These are phyloP conservation scores for Andrena praecox DNA, from an alignment of 2,888 invertebrate genomes.

Conservation along the genomic window DNA sequence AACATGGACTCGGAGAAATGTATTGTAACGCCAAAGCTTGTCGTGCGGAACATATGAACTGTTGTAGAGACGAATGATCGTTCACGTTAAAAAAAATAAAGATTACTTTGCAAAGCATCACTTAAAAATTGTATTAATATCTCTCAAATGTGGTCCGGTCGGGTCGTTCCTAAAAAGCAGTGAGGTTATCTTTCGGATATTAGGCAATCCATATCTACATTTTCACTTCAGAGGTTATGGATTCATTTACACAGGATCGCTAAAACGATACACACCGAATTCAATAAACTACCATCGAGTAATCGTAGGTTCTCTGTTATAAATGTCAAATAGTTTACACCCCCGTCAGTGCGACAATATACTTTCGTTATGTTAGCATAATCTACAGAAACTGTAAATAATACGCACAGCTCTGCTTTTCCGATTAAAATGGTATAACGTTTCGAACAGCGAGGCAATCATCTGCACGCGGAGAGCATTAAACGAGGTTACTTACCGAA, in stretches of 20 bases:
- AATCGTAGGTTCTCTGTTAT: background rate
- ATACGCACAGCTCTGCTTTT: background rate
- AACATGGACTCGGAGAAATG: constrained; percentile 42
- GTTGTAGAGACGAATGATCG: constrained; percentile 52
- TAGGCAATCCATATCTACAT: constrained; percentile 33
- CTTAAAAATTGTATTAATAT: constrained; percentile 10
- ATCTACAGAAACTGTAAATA: background rate
- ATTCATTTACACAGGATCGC: constrained; percentile 31
- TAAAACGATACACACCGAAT: constrained; percentile 13
- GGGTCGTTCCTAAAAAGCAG: constrained; percentile 16
- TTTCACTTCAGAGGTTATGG: constrained; percentile 70
- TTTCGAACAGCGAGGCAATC: background rate
- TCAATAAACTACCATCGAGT: constrained; percentile 12
- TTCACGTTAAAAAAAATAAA: constrained; percentile 63
- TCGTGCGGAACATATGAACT: constrained; percentile 66
- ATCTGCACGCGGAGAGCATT: background rate
- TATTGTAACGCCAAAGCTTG: constrained; percentile 64
- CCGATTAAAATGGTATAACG: background rate
- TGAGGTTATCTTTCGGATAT: constrained; percentile 32
- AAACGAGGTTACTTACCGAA: background rate
- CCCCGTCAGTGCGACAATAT: background rate
- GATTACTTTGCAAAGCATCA: constrained; percentile 29
- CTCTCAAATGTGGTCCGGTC: background rate
- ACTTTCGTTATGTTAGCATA: constrained; percentile 12
- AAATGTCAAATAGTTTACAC: constrained; percentile 1